phyloP scores from a whole-genome alignment of 2,797 vertebrate genomes.

The Echiichthys vipera region DNA sequence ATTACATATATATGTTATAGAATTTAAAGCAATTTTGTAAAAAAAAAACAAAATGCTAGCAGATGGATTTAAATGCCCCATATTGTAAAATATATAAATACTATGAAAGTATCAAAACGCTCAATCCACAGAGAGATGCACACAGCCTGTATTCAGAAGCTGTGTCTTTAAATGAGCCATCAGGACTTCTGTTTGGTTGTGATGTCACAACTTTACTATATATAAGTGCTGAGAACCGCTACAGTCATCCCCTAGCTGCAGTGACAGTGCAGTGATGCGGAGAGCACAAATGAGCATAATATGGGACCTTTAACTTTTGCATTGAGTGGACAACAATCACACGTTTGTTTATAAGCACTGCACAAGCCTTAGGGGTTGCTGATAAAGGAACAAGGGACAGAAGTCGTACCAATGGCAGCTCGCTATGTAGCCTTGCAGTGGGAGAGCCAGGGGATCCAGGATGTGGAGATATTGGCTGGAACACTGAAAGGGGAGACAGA shows the following conservation, averaged over 20 bases:
- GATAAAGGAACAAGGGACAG: slow-evolving; percentile 17
- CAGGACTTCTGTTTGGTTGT: no score
- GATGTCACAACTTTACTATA: no score
- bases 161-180: no score
- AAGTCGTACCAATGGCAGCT: slow-evolving; percentile 65
- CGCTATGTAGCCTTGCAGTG: slow-evolving; percentile 62
- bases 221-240: no score
- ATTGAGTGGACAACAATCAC: slow-evolving; percentile 13
- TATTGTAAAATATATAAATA: no score
- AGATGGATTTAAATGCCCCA: no score
- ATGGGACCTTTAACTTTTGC: slow-evolving; percentile 18
- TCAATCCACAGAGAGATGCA: no score
- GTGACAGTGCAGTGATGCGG: no score
- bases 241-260: no score
- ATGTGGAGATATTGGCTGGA: slow-evolving; percentile 68
- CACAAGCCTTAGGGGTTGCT: not conserved
- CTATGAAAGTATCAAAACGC: no score
- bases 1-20: not conserved
- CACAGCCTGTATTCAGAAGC: no score
- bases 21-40: not conserved
- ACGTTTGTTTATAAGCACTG: slow-evolving; percentile 27
- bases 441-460: slow-evolving; percentile 75
- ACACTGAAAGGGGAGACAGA: slow-evolving; percentile 62
- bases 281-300: no score
- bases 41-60: not conserved